These are phyloP conservation scores for Aplochiton taeniatus DNA, from an alignment of 2,797 vertebrate genomes.

Conservation along the genomic window DNA sequence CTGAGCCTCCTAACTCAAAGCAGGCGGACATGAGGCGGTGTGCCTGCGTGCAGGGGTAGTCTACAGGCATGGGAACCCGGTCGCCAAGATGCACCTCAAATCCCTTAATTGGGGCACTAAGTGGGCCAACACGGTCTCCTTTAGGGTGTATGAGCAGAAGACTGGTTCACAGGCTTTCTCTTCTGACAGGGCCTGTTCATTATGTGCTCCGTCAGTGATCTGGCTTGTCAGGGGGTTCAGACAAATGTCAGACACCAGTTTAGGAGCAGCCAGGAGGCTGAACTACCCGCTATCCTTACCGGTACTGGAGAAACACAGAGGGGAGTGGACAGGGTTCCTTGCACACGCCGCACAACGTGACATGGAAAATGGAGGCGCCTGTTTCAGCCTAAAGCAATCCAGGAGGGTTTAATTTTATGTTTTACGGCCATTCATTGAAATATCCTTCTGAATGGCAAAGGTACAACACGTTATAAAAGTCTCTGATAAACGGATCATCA, in stretches of 20 bases:
- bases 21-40: constrained; percentile 28
- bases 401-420: too few species aligned
- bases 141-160: constrained; percentile 31
- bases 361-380: too few species aligned
- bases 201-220: constrained; percentile 23
- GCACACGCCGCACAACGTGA: too few species aligned
- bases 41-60: constrained; percentile 41
- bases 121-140: constrained; percentile 31
- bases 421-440: too few species aligned
- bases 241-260: constrained; percentile 4
- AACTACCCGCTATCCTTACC: constrained; percentile 12
- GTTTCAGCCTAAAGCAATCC: too few species aligned
- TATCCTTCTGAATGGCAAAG: neutral
- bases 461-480: constrained; percentile 33
- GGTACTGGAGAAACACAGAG: neutral
- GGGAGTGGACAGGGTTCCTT: neutral
- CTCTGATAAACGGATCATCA: constrained; percentile 27
- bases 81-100: constrained; percentile 47
- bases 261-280: neutral
- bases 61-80: constrained; percentile 39
- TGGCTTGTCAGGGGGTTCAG: constrained; percentile 19
- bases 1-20: constrained; percentile 28
- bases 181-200: constrained; percentile 21
- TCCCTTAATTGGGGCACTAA: constrained; percentile 55
- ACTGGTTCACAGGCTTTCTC: constrained; percentile 39